Evolutionary conservation across 2,888 invertebrate species (phyloP).

Genomic region (Tethea ocularis): DNA sequence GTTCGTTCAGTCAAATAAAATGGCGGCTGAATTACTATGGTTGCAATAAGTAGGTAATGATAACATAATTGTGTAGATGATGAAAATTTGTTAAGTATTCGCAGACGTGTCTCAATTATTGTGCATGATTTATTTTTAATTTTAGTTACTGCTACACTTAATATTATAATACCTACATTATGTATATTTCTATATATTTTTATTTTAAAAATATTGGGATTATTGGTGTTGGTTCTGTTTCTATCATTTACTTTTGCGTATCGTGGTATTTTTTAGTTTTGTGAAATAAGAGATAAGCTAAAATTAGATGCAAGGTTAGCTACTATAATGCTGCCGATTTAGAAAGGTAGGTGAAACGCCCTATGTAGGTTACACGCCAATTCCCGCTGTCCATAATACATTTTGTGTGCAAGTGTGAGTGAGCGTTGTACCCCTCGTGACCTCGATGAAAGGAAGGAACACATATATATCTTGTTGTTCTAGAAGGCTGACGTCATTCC

Average conservation of each 20-base stretch:
- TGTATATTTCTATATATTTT: neutral
- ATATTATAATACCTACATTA: neutral
- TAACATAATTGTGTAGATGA: slow-evolving; percentile 39
- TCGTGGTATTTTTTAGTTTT: neutral
- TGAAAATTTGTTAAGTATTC: slow-evolving; percentile 14
- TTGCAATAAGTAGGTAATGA: slow-evolving; percentile 21
- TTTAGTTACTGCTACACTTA: neutral
- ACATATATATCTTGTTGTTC: slow-evolving; percentile 69
- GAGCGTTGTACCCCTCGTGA: slow-evolving; percentile 65
- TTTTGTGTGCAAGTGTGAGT: slow-evolving; percentile 70
- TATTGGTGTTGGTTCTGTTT: slow-evolving; percentile 14
- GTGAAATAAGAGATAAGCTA: neutral
- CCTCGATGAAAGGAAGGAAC: slow-evolving; percentile 73
- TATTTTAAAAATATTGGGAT: neutral
- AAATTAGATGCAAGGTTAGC: neutral
- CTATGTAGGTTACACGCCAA: slow-evolving; percentile 29
- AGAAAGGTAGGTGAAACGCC: slow-evolving; percentile 41
- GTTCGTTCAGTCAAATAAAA: slow-evolving; percentile 35
- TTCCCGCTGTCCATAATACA: slow-evolving; percentile 32
- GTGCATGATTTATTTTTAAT: slow-evolving; percentile 11
- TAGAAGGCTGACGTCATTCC: slow-evolving; percentile 81
- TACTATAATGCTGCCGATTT: slow-evolving; percentile 45
- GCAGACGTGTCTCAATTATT: slow-evolving; percentile 12
- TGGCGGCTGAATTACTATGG: slow-evolving; percentile 42
- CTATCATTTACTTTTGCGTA: neutral